Evolutionary conservation across 2,888 invertebrate species (phyloP).

Genomic region (Plemyria rubiginata): DNA sequence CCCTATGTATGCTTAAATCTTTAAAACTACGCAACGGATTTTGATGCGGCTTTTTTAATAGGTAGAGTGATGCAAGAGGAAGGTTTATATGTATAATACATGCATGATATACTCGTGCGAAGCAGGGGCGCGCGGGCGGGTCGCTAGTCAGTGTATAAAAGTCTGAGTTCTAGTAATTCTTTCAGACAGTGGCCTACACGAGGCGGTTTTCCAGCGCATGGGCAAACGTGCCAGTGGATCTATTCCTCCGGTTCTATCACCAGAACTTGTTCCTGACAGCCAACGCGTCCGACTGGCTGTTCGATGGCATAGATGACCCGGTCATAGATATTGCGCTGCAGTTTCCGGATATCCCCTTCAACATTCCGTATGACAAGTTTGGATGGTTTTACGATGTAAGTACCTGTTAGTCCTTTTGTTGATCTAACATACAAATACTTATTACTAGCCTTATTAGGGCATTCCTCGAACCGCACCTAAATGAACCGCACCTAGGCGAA

Average conservation of each 20-base stretch:
- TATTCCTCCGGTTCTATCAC: slow-evolving; percentile 81
- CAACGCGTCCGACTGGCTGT: slow-evolving; percentile 88
- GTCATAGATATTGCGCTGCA: slow-evolving; percentile 85
- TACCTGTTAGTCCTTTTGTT: slow-evolving; percentile 38
- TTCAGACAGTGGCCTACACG: slow-evolving; percentile 87
- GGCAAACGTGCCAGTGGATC: slow-evolving; percentile 75
- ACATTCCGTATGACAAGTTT: slow-evolving; percentile 90
- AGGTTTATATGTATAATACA: too few species aligned
- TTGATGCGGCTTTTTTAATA: too few species aligned
- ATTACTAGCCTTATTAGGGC: too few species aligned
- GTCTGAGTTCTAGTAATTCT: slow-evolving; percentile 29
- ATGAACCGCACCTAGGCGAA: too few species aligned
- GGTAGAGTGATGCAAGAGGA: too few species aligned
- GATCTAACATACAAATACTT: too few species aligned
- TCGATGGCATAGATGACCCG: slow-evolving; percentile 92
- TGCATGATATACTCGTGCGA: too few species aligned
- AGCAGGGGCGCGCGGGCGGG: too few species aligned
- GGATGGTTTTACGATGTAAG: slow-evolving; percentile 93
- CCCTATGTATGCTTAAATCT: too few species aligned
- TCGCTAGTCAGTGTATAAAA: too few species aligned
- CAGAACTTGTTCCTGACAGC: slow-evolving; percentile 85
- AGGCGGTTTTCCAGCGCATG: slow-evolving; percentile 75
- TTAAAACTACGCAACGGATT: too few species aligned
- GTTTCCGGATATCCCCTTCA: slow-evolving; percentile 79
- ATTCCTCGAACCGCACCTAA: too few species aligned